Evolutionary conservation across 2,888 invertebrate genomes (phyloP), one percentile per base, ranked within the genome.

Genomic region (Coenonympha arcania): DNA sequence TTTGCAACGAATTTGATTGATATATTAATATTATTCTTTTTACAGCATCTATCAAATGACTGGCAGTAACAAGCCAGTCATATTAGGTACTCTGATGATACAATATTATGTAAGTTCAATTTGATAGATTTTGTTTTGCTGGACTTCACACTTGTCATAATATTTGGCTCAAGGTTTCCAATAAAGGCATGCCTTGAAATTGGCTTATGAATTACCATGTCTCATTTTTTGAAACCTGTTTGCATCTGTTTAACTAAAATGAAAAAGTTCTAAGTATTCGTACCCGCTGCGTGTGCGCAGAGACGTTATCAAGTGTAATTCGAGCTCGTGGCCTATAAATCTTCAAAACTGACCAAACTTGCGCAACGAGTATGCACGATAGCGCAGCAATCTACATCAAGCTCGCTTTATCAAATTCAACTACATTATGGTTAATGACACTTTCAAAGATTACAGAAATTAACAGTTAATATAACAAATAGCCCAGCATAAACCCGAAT

Each of bases 241-340:
- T 64, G 63, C 62, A 57, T 66, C 56, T 76, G 68, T 74, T 75
- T 71, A 60, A 66, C 60, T 69, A 63, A 66, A 71, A 75, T 72
- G 71, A 63, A 66, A 63, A n/a, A 41, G 51, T 55, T 56, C 52
- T 55, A 52, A 48, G 57, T 68, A 66, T 73, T 69, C 69, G 66
- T 69, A 63, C 69, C 63, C 66, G 69, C 67, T 69, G 67, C 69
- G 71, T 63, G 34, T 31, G 42, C 43, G 28, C 62, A 65, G 63
- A 73, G 73, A 69, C 75, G 73, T 81, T 83, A 85, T 83, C 84
- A 80, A 72, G 64, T 73, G 77, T 79, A 79, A 79, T 73, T 71
- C 64, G 70, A 80, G 75, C 71, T 67, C 68, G 68, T 66, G 75
- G 68, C 76, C 71, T 73, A 79, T 80, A 82, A 81, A 81, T 80